phyloP scores from a whole-genome alignment of 1,140 invertebrate genomes.

The Branchinecta lynchi region DNA sequence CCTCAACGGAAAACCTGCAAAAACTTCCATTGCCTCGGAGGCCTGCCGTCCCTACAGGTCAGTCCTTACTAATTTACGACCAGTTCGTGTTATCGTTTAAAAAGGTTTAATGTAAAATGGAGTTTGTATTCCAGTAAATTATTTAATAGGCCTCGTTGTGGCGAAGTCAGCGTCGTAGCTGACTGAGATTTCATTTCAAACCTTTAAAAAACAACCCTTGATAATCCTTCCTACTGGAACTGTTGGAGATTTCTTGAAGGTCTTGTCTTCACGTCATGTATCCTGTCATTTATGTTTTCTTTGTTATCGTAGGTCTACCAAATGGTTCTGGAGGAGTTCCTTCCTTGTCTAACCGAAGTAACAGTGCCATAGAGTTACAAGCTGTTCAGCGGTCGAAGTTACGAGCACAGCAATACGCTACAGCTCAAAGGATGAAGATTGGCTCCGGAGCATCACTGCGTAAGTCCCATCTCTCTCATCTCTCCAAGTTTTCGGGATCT shows the following conservation, averaged over 20 bases:
- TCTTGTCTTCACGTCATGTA: no score
- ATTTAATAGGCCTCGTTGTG: no score
- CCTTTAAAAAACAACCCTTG: no score
- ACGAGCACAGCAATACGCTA: slow-evolving; percentile 56
- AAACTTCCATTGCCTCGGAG: neutral
- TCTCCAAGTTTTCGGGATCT: no score
- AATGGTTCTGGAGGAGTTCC: slow-evolving; percentile 12
- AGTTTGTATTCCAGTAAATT: no score
- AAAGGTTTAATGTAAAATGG: no score
- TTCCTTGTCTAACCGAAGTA: slow-evolving; percentile 46
- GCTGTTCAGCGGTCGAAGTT: slow-evolving; percentile 69
- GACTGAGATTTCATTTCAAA: no score
- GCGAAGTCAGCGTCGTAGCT: no score
- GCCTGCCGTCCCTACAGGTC: neutral
- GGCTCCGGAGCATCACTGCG: slow-evolving; percentile 52
- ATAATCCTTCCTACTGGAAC: no score
- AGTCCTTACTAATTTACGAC: neutral
- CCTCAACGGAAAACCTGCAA: neutral
- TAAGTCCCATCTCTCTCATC: slow-evolving; percentile 43
- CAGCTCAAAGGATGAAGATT: slow-evolving; percentile 49
- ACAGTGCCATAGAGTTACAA: slow-evolving; percentile 80
- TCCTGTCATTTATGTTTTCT: no score
- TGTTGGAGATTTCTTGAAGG: no score
- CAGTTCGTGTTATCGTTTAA: no score
- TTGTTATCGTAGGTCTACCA: neutral